phyloP scores from a whole-genome alignment of 2,797 vertebrate genomes.

The Stomatorhinus walkeri region DNA sequence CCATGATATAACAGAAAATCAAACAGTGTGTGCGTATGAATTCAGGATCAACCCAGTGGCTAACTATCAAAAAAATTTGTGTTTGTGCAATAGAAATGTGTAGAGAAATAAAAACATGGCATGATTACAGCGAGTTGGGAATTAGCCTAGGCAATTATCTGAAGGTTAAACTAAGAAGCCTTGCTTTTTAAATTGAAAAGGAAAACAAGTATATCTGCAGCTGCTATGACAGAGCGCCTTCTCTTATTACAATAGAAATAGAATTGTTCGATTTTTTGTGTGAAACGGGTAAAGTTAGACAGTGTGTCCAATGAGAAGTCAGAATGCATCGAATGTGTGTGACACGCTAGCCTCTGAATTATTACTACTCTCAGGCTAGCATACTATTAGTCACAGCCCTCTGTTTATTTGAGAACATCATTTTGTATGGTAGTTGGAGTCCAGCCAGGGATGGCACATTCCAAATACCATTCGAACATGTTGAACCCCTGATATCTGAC shows the following conservation, averaged over 20 bases:
- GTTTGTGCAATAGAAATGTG: background rate
- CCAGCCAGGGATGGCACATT: background rate
- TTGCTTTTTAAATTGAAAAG: conserved; percentile 7
- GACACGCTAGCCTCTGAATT: conserved; percentile 6
- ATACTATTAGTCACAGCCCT: background rate
- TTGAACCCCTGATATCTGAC: conserved; percentile 49
- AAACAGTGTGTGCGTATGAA: background rate
- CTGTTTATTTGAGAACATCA: conserved; percentile 6
- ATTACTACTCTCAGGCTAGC: background rate
- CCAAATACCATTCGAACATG: conserved; percentile 41
- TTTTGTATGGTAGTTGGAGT: background rate
- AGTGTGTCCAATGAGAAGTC: background rate
- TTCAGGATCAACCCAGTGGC: background rate
- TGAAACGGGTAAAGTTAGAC: background rate
- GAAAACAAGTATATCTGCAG: background rate
- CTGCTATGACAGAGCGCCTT: background rate
- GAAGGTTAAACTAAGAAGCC: conserved; percentile 1
- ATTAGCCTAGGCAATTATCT: background rate
- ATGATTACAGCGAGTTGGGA: background rate
- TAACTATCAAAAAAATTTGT: background rate
- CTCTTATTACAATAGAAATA: background rate
- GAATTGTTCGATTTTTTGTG: background rate
- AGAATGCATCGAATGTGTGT: background rate
- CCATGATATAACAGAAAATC: background rate
- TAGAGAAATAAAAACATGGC: background rate